phyloP scores from a whole-genome alignment of 2,888 invertebrate genomes.

The Copidosoma aretas region DNA sequence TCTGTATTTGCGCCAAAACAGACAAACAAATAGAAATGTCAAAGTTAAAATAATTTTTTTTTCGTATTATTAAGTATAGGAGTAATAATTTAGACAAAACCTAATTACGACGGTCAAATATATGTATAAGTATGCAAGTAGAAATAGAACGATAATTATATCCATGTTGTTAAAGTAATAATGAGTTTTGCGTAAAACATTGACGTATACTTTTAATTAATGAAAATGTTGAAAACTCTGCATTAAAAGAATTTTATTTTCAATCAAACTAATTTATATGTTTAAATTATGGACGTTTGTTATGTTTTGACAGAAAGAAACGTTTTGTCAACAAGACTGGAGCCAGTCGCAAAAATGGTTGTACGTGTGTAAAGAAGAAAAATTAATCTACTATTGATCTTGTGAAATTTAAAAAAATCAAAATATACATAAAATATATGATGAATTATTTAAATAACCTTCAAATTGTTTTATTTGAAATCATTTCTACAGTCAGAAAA shows the following conservation, averaged over 20 bases:
- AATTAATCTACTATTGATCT: slow-evolving; percentile 25
- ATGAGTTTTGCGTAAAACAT: slow-evolving; percentile 18
- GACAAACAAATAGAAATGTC: slow-evolving; percentile 22
- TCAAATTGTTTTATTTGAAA: slow-evolving; percentile 4
- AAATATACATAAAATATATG: slow-evolving; percentile 29
- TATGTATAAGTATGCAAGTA: slow-evolving; percentile 26
- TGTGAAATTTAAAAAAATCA: slow-evolving; percentile 30
- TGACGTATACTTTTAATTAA: background rate
- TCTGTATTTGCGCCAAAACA: slow-evolving; percentile 24
- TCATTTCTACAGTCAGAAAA: slow-evolving; percentile 1
- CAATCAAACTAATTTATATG: slow-evolving; percentile 10
- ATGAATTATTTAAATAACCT: slow-evolving; percentile 22
- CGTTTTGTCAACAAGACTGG: slow-evolving; percentile 23
- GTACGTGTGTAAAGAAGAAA: slow-evolving; percentile 37
- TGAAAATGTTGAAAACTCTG: background rate
- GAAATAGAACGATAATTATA: slow-evolving; percentile 31
- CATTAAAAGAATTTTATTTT: background rate
- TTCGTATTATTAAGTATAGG: slow-evolving; percentile 45
- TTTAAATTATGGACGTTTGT: slow-evolving; percentile 28
- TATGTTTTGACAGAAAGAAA: slow-evolving; percentile 36
- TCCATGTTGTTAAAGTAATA: slow-evolving; percentile 11
- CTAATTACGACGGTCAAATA: slow-evolving; percentile 22
- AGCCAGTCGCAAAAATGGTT: slow-evolving; percentile 30
- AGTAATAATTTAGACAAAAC: slow-evolving; percentile 24
- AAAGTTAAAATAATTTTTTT: slow-evolving; percentile 42